Conservation (phyloP, 2,797 vertebrate species). For the Enteromius argenteus region DNA sequence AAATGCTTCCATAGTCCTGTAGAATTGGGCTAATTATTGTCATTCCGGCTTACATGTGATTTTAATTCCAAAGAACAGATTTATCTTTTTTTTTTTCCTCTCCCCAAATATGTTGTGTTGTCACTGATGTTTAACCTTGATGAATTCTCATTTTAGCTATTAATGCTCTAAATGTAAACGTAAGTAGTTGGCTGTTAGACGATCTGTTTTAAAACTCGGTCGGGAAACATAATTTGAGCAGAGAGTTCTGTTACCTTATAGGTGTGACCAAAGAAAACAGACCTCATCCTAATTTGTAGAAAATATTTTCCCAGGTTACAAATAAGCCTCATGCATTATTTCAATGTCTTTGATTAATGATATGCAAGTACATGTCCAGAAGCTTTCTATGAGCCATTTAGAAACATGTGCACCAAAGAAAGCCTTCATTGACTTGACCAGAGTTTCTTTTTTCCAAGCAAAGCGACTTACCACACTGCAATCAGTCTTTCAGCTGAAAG, state of each 20-base stretch:
- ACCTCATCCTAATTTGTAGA: neutral
- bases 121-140: neutral
- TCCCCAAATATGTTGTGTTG: neutral
- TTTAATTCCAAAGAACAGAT: slow-evolving; percentile 46
- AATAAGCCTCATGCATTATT: slow-evolving; percentile 22
- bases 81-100: neutral
- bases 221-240: slow-evolving; percentile 12
- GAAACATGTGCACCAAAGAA: slow-evolving; percentile 33
- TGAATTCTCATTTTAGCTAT: neutral
- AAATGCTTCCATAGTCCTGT: slow-evolving; percentile 25
- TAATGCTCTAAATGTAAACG: neutral
- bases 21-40: slow-evolving; percentile 45
- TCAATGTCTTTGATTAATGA: slow-evolving; percentile 32
- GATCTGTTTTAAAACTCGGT: slow-evolving; percentile 19
- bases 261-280: slow-evolving; percentile 36
- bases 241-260: slow-evolving; percentile 24
- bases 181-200: slow-evolving; percentile 8
- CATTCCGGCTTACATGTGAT: slow-evolving; percentile 31
- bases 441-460: slow-evolving; percentile 41
- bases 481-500: slow-evolving; percentile 67
- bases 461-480: slow-evolving; percentile 55
- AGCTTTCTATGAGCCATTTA: slow-evolving; percentile 12
- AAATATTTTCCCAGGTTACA: slow-evolving; percentile 11
- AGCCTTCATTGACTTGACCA: slow-evolving; percentile 44
- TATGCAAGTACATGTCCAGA: slow-evolving; percentile 21